Base-by-base conservation (phyloP, 1,140 invertebrate genomes). In the Ooceraea biroi region DNA sequence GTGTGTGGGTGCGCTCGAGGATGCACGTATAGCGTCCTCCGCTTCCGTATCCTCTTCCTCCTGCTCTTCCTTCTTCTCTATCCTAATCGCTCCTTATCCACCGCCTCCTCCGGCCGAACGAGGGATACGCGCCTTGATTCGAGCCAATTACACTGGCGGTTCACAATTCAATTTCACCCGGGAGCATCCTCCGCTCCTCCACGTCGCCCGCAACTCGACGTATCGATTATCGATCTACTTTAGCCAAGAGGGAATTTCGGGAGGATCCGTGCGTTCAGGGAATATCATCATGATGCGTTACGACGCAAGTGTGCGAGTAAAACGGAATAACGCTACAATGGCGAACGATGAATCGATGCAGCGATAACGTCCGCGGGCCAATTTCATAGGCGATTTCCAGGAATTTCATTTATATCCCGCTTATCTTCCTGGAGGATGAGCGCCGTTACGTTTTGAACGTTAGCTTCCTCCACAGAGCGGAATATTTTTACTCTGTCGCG, bases 61-160 rank as follows among this genome's bases (percentile, higher is more conserved):
- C n/a, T n/a, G n/a, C n/a, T n/a, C n/a, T n/a, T n/a, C n/a, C n/a
- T n/a, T n/a, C n/a, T 57, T 52, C 44, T 57, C 41, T 25, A 19
- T 27, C 25, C 88, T 92, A 92, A 92, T 92, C 89, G 87, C 80
- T 91, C 86, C 83, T 91, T 90, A 88, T 89, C 84, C 86, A 52
- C 48, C 61, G 60, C 48, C 76, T 55, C 36, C 36, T 36, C 2
- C 63, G 52, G 22, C 60, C 11, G 48, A 48, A 5, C 57, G 63
- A 36, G 88, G 83, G 76, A 84, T 85, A 65, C 83, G 85, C 68
- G 84, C 85, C 86, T 88, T 88, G 87, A 91, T 91, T 91, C 90
- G 88, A 91, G 80, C 91, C 90, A 92, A 92, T 92, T 92, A 92
- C 90, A 90, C 50, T 68, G 84, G 78, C 74, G 90, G 90, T 92